phyloP scores from a whole-genome alignment of 1,140 invertebrate genomes.

The Apis florea region DNA sequence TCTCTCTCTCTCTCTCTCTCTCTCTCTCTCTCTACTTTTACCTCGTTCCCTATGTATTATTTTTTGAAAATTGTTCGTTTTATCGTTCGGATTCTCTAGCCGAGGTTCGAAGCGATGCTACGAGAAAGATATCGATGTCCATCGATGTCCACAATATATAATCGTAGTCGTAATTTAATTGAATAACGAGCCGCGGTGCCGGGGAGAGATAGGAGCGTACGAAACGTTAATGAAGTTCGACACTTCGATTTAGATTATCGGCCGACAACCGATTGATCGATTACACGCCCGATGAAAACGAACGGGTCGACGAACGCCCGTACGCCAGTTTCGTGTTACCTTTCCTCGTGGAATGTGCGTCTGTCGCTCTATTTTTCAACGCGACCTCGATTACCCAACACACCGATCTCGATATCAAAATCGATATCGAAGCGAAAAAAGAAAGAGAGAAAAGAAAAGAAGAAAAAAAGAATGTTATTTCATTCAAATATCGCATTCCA shows the following conservation, averaged over 20 bases:
- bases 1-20: no score
- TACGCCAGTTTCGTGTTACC: conserved; percentile 7
- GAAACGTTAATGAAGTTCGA: conserved; percentile 43
- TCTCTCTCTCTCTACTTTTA: neutral
- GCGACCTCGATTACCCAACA: neutral
- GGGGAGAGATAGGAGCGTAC: no score
- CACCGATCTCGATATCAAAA: neutral
- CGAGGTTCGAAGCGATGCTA: neutral
- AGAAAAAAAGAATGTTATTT: no score
- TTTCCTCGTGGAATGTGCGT: conserved; percentile 8
- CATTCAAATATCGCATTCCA: no score
- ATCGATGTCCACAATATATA: neutral
- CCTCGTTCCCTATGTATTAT: neutral
- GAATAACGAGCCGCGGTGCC: neutral
- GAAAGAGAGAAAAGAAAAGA: no score
- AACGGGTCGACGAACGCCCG: conserved; percentile 13
- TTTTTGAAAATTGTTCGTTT: neutral
- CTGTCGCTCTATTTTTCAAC: neutral
- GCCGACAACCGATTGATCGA: conserved; percentile 41
- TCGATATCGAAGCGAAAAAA: neutral
- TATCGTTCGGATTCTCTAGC: neutral
- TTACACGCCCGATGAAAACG: conserved; percentile 38
- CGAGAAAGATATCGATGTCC: neutral
- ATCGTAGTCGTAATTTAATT: conserved; percentile 21
- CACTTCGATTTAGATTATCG: conserved; percentile 41